phyloP scores from a whole-genome alignment of 2,797 vertebrate species.

The Schizopygopsis pylzovi region DNA sequence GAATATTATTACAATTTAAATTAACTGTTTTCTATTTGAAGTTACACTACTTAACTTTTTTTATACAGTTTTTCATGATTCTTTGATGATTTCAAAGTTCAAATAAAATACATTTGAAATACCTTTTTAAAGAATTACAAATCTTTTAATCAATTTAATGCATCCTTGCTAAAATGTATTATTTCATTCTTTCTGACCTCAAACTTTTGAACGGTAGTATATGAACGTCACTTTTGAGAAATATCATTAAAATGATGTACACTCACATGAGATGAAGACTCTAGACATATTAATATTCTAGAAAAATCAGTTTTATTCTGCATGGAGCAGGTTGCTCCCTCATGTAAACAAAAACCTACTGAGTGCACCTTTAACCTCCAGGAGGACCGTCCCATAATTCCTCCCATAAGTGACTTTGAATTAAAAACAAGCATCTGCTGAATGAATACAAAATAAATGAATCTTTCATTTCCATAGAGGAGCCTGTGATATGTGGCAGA shows the following conservation, averaged over 20 bases:
- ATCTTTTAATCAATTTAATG: neutral
- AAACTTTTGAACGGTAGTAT: neutral
- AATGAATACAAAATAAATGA: slow-evolving; percentile 19
- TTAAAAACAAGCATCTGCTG: slow-evolving; percentile 24
- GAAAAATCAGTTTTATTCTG: slow-evolving; percentile 6
- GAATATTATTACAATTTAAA: too few species aligned
- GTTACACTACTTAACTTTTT: too few species aligned
- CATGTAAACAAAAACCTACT: neutral
- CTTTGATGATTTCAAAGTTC: neutral
- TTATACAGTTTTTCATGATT: neutral
- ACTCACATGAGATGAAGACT: neutral
- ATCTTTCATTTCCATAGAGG: slow-evolving; percentile 41
- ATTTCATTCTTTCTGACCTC: neutral
- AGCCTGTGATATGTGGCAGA: slow-evolving; percentile 24
- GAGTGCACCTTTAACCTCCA: slow-evolving; percentile 24
- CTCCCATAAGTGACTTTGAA: neutral
- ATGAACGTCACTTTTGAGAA: neutral
- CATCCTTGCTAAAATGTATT: neutral
- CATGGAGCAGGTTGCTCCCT: neutral
- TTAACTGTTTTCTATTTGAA: too few species aligned
- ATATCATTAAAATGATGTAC: neutral
- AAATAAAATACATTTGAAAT: neutral
- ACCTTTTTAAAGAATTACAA: neutral
- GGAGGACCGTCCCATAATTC: neutral
- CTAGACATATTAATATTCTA: slow-evolving; percentile 13